A percentile compares a stretch with the other conserved stretches of the same genome.
These are phyloP conservation scores for Acanthosepion esculentum DNA, from an alignment of 2,888 invertebrate genomes.

Conservation along the genomic window DNA sequence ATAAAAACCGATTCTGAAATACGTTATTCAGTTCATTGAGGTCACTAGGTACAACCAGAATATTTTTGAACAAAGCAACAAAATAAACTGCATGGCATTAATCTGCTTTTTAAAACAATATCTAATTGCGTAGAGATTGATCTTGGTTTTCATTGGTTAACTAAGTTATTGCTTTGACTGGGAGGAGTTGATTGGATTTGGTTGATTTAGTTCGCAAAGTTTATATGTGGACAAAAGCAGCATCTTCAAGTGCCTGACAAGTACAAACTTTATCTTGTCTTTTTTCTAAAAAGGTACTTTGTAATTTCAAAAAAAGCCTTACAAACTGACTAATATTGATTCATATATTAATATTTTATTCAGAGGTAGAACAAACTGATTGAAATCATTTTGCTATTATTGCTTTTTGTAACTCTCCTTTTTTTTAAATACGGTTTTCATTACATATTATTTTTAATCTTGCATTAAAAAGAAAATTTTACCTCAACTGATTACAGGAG, in stretches of 20 bases:
- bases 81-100: not conserved
- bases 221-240: not conserved
- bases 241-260: not conserved
- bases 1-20: not conserved
- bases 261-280: not conserved
- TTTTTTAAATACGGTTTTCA: not conserved
- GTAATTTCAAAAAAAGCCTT: not conserved
- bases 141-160: not conserved
- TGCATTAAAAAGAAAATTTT: not conserved
- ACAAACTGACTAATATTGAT: not conserved
- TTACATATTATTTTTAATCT: not conserved
- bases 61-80: not conserved
- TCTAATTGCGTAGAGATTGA: not conserved
- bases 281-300: not conserved
- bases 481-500: not conserved
- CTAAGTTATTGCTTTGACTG: not conserved
- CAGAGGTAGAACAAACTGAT: not conserved
- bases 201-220: not conserved
- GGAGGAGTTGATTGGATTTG: not conserved
- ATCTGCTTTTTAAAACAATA: not conserved
- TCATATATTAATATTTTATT: not conserved
- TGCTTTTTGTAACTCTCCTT: not conserved
- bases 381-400: too few species aligned
- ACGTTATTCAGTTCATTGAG: not conserved
- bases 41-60: not conserved